A percentile compares a stretch with the other conserved stretches of the same genome.
These are phyloP conservation scores for Tetragonisca angustula DNA, from an alignment of 2,888 invertebrate species.

Conservation along the genomic window DNA sequence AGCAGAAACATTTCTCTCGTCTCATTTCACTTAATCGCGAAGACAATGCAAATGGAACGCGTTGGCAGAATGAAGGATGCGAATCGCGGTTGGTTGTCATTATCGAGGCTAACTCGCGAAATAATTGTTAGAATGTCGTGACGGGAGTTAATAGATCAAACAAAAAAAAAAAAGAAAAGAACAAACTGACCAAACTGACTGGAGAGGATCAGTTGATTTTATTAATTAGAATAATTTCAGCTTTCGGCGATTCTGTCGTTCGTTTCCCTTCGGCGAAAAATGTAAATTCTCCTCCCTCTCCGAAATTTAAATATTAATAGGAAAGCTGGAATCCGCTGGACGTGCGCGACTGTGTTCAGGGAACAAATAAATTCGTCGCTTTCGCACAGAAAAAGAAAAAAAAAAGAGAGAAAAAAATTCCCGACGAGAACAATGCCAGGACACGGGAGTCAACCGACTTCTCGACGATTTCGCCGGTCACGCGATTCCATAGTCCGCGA, in stretches of 20 bases:
- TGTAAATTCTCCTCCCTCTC: background rate
- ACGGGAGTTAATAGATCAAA: background rate
- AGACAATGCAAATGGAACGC: slow-evolving; percentile 37
- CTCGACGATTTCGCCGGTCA: slow-evolving; percentile 55
- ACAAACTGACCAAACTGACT: background rate
- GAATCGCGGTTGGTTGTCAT: slow-evolving; percentile 3
- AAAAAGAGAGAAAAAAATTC: slow-evolving; percentile 27
- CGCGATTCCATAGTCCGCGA: slow-evolving; percentile 61
- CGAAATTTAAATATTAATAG: slow-evolving; percentile 1
- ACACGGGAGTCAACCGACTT: slow-evolving; percentile 68
- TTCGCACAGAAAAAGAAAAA: background rate
- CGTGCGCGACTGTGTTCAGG: background rate
- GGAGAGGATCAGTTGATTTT: background rate
- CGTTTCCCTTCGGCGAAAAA: background rate
- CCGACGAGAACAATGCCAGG: slow-evolving; percentile 36
- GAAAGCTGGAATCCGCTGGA: background rate
- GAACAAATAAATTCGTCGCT: background rate
- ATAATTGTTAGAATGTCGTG: background rate
- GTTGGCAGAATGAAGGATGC: background rate
- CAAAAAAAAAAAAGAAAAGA: background rate
- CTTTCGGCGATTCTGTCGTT: background rate
- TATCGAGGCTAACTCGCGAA: slow-evolving; percentile 5
- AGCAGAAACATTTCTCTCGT: slow-evolving; percentile 45
- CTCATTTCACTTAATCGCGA: slow-evolving; percentile 48
- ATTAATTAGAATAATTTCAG: background rate